Base-by-base conservation (phyloP, 2,113 vertebrate genomes). In the Pterocles orientalis region DNA sequence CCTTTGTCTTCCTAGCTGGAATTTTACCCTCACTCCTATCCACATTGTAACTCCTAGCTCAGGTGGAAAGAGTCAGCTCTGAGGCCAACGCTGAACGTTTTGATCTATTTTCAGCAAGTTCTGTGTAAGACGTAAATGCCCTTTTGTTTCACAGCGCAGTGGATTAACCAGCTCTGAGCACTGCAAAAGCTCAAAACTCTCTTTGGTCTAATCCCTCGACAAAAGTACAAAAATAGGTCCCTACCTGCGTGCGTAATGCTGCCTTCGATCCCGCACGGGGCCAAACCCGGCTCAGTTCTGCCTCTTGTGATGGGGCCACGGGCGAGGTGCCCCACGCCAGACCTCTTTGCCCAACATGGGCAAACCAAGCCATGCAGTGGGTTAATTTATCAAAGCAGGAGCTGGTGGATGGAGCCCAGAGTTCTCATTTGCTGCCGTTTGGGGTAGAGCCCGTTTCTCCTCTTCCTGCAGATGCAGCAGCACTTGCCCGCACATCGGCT, bases 401-500 rank as follows among this genome's bases (percentile, higher is more conserved):
- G 50, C 20, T 70, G 36, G 12, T 60, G 39, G 26, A 76, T 54
- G 29, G 53, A 92, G 53, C 26, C 76, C 45, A 58, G 39, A 58
- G 29, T 33, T 80, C 60, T 34, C 43, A 0, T 48, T 88, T 73
- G 18, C 29, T 88, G 50, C 75, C 69, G 6, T 20, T 23, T 25
- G 39, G 60, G 56, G 6, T 9, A 25, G 34, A 79, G 14, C 31
- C 23, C 1, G 0, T 47, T 78, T 15, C 76, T 47, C 24, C 4
- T 47, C 14, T 28, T 88, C 45, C 76, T 77, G 65, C 53, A 48
- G 25, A 54, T 2, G 0, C 41, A 16, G 57, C 45, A 29, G 45
- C 3, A 0, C 45, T 48, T 69, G 21, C 58, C 24, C 0, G 0
- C 1, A 8, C 1, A 70, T 39, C 6, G 0, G 56, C 57, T 84